Conservation (phyloP, 2,888 invertebrate genomes). For the Drosophila greeni region DNA sequence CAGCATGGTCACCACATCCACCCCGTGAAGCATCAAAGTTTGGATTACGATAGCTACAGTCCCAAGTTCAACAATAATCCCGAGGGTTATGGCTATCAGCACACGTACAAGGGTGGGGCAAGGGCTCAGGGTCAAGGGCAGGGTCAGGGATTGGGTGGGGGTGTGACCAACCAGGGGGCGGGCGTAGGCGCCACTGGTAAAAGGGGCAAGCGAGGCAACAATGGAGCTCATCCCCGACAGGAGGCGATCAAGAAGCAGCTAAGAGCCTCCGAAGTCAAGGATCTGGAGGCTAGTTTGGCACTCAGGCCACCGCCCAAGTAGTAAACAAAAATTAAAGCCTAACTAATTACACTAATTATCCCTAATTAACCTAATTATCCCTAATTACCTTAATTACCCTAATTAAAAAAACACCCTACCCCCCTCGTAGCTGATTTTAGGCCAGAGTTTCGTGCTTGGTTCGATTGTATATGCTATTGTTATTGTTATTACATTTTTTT, state of each 20-base stretch:
- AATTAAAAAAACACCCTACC: not conserved
- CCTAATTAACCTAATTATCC: no score
- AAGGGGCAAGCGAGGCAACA: constrained; percentile 76
- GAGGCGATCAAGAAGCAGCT: constrained; percentile 51
- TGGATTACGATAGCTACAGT: constrained; percentile 77
- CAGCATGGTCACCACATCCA: not conserved
- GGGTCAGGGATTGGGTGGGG: constrained; percentile 5
- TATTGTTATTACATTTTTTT: constrained; percentile 29
- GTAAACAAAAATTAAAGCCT: constrained; percentile 2
- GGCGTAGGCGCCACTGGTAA: constrained; percentile 42
- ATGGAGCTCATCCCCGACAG: constrained; percentile 40
- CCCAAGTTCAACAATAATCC: constrained; percentile 79
- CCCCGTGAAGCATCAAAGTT: constrained; percentile 24
- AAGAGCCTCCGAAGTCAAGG: constrained; percentile 54
- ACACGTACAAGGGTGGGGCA: constrained; percentile 66
- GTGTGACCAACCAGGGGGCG: constrained; percentile 1
- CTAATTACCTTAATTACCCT: not conserved
- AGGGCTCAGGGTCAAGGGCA: constrained; percentile 13
- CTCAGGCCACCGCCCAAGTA: constrained; percentile 77
- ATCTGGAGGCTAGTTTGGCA: constrained; percentile 75
- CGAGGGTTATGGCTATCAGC: constrained; percentile 78
- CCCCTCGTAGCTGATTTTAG: constrained; percentile 46
- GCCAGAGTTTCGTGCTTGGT: constrained; percentile 35
- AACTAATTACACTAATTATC: constrained; percentile 1
- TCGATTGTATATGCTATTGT: constrained; percentile 32